Percentiles rank a stretch among this genome's conserved stretches.
Evolutionary conservation across 2,113 vertebrate genomes (phyloP).

Genomic region (Bathybates hornii): DNA sequence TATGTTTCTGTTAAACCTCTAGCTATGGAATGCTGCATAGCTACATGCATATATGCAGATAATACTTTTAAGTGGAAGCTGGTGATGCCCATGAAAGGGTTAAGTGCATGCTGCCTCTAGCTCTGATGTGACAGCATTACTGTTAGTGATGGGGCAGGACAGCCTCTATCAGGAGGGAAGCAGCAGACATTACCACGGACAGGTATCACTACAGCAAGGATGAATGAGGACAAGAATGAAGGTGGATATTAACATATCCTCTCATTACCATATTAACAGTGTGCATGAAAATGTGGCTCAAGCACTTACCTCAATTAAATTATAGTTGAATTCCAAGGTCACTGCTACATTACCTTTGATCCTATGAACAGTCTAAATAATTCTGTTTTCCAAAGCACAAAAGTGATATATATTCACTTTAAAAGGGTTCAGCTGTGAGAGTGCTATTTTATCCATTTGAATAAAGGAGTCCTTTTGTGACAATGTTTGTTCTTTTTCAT

Average conservation of each 20-base stretch:
- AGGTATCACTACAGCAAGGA: constrained; percentile 23
- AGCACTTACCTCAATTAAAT: constrained; percentile 37
- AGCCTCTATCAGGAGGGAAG: constrained; percentile 15
- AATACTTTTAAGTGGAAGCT: background rate
- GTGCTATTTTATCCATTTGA: background rate
- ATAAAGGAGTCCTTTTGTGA: background rate
- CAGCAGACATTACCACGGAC: background rate
- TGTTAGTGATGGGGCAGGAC: background rate
- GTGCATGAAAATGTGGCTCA: constrained; percentile 24
- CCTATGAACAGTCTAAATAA: background rate
- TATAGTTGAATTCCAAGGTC: constrained; percentile 37
- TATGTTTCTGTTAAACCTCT: background rate
- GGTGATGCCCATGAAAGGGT: background rate
- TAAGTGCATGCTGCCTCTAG: background rate
- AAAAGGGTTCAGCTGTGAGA: background rate
- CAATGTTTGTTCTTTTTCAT: background rate
- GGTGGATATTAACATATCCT: constrained; percentile 42
- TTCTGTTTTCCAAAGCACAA: background rate
- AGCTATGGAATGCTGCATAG: background rate
- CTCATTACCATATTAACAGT: constrained; percentile 43
- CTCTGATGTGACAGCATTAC: background rate
- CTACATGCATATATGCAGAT: background rate
- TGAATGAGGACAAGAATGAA: constrained; percentile 37
- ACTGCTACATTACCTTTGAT: background rate
- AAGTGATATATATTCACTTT: background rate